Evolutionary conservation across 2,797 vertebrate species (phyloP).

Genomic region (Eospalax fontanierii): DNA sequence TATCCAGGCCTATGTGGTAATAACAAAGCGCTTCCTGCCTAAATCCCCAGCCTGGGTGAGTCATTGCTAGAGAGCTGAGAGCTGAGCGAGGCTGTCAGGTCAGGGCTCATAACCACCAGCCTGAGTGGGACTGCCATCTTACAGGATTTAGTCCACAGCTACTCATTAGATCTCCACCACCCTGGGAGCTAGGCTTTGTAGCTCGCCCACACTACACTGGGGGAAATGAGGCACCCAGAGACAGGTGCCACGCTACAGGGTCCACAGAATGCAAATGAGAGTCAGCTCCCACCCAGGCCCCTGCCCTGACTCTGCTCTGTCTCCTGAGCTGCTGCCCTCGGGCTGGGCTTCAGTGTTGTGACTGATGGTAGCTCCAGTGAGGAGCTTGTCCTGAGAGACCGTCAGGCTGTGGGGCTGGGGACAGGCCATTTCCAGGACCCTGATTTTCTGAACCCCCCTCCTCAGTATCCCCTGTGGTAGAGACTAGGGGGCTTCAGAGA

Average conservation of each 20-base stretch:
- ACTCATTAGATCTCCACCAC: neutral
- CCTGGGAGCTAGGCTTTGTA: neutral
- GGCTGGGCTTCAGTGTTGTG: neutral
- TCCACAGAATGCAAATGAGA: neutral
- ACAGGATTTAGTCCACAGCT: neutral
- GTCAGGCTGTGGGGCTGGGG: neutral
- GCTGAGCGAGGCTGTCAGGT: neutral
- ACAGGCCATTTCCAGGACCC: neutral
- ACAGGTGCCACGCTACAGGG: fast-evolving
- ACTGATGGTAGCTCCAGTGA: fast-evolving
- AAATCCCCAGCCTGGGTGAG: neutral
- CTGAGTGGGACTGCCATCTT: fast-evolving
- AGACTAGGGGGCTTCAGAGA: neutral
- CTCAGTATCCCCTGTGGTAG: no score
- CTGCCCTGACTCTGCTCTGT: neutral
- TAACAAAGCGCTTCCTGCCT: neutral
- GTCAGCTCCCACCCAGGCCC: neutral
- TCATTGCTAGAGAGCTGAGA: neutral
- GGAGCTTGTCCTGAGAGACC: neutral
- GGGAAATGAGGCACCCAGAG: neutral
- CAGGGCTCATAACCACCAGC: neutral
- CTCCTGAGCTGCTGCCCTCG: neutral
- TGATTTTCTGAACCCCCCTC: neutral
- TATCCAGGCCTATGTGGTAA: neutral
- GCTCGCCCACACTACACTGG: neutral